phyloP scores from a whole-genome alignment of 2,797 vertebrate species.

The Scyliorhinus canicula region DNA sequence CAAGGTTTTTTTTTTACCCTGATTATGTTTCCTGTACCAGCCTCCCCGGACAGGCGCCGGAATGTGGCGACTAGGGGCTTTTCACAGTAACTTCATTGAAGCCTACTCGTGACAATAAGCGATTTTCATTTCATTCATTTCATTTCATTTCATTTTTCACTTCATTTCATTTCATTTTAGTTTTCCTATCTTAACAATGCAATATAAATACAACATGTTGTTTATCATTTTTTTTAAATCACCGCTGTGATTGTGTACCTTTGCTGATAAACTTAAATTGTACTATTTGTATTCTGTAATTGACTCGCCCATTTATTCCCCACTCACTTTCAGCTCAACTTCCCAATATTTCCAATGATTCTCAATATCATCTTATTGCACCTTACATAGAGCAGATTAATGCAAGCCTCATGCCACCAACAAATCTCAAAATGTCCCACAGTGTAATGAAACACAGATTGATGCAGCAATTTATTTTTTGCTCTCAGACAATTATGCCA shows the following conservation, averaged over 20 bases:
- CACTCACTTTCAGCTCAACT: not conserved
- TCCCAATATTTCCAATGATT: not conserved
- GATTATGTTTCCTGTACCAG: not conserved
- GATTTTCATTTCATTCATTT: too few relatives aligned
- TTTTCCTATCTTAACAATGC: not conserved
- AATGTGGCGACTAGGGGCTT: too few relatives aligned
- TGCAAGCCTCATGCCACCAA: not conserved
- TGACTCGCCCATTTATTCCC: not conserved
- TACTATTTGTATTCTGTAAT: not conserved
- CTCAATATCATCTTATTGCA: not conserved
- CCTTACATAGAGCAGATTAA: not conserved
- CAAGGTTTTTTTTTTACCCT: not conserved
- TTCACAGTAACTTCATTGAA: too few relatives aligned
- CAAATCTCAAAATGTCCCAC: not conserved
- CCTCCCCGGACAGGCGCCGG: too few relatives aligned
- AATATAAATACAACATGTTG: not conserved
- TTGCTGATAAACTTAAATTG: not conserved
- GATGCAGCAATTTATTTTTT: not conserved
- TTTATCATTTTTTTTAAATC: not conserved
- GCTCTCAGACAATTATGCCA: not conserved
- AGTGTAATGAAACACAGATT: not conserved
- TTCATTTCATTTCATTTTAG: too few relatives aligned
- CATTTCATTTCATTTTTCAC: too few relatives aligned
- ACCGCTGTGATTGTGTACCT: not conserved
- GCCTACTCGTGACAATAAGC: too few relatives aligned